Conservation (phyloP, 2,797 vertebrate genomes). For the Hyperoplus immaculatus region DNA sequence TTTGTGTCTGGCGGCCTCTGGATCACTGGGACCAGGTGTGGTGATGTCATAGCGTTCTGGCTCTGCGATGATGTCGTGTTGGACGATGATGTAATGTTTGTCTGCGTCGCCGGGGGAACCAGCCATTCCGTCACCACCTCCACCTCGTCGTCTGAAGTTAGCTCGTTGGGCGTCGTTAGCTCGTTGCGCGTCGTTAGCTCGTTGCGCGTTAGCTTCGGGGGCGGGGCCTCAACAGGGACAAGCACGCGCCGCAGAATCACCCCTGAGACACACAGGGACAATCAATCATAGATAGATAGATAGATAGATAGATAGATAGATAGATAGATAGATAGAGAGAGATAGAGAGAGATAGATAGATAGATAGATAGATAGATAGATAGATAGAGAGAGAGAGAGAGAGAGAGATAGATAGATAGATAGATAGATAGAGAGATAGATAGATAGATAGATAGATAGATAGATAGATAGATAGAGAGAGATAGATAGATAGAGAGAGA, state of each 20-base stretch:
- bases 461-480: too few relatives aligned
- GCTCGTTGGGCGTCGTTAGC: conserved; percentile 56
- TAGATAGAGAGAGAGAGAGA: too few relatives aligned
- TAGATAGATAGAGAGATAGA: too few relatives aligned
- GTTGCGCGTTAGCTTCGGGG: conserved; percentile 58
- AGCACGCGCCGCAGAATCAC: conserved; percentile 71
- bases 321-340: too few relatives aligned
- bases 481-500: too few relatives aligned
- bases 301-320: too few relatives aligned
- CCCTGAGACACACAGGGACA: conserved; percentile 55
- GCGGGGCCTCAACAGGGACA: conserved; percentile 18
- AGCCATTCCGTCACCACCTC: conserved; percentile 87
- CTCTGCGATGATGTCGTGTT: too few relatives aligned
- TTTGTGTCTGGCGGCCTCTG: conserved; percentile 78
- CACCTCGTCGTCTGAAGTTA: conserved; percentile 84
- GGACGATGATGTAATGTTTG: background rate
- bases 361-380: too few relatives aligned
- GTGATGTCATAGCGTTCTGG: background rate
- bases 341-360: too few relatives aligned
- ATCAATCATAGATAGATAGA: too few relatives aligned
- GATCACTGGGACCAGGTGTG: conserved; percentile 73
- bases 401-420: too few relatives aligned
- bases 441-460: too few relatives aligned
- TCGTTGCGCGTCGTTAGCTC: conserved; percentile 65
- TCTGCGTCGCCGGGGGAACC: conserved; percentile 60